phyloP scores from a whole-genome alignment of 2,113 vertebrate genomes.

The Mungos mungo region DNA sequence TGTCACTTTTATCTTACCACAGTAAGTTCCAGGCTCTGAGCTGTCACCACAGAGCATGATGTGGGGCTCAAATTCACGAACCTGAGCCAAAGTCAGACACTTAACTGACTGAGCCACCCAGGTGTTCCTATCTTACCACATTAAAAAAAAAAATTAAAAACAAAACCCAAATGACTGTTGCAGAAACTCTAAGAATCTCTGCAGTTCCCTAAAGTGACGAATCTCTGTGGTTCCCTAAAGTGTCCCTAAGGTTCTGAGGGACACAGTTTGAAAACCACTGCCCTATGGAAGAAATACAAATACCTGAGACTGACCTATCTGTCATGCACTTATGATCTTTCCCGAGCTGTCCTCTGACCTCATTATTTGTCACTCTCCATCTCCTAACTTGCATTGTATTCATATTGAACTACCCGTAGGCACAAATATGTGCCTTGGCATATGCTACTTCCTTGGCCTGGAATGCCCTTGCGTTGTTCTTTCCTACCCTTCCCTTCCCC shows the following conservation, averaged over 20 bases:
- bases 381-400: not conserved
- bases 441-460: not conserved
- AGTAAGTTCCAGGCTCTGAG: not conserved
- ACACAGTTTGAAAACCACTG: not conserved
- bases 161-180: not conserved
- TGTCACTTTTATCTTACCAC: not conserved
- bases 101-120: too few species aligned
- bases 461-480: not conserved
- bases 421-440: not conserved
- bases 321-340: not conserved
- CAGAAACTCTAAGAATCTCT: not conserved
- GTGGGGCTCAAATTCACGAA: too few species aligned
- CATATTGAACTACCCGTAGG: not conserved
- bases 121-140: not conserved
- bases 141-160: not conserved
- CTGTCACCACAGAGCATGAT: too few species aligned
- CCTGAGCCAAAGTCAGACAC: too few species aligned
- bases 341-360: not conserved
- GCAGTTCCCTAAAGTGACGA: not conserved
- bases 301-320: not conserved
- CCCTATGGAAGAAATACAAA: not conserved
- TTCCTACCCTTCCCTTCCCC: not conserved
- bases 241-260: slow-evolving; percentile 7
- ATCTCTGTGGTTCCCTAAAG: not conserved
- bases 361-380: not conserved